Conservation (phyloP, 2,797 vertebrate species). For the Gymnodraco acuticeps region DNA sequence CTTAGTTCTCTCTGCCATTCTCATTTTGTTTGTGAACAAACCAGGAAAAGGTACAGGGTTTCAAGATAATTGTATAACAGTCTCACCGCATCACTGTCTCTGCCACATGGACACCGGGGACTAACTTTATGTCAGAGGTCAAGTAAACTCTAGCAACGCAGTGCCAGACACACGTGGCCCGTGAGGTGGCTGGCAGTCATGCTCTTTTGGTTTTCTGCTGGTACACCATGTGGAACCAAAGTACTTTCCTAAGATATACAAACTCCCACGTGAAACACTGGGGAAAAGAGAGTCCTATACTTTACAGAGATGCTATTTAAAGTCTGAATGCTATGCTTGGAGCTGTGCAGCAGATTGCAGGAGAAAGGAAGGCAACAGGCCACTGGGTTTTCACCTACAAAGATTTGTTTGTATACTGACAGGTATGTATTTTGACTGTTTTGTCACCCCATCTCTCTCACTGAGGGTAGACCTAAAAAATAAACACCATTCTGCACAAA, state of each 20-base stretch:
- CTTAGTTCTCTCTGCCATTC: constrained; percentile 51
- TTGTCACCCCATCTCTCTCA: neutral
- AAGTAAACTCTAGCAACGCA: constrained; percentile 57
- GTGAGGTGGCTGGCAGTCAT: constrained; percentile 20
- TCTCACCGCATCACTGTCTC: constrained; percentile 52
- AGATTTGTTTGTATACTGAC: constrained; percentile 5
- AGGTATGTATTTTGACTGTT: constrained; percentile 13
- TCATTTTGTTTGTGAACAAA: constrained; percentile 51
- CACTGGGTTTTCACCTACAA: constrained; percentile 8
- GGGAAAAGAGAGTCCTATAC: constrained; percentile 24
- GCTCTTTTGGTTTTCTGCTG: constrained; percentile 34
- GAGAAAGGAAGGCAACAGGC: constrained; percentile 11
- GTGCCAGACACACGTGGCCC: constrained; percentile 48
- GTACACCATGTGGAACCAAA: constrained; percentile 25
- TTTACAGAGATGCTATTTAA: constrained; percentile 40
- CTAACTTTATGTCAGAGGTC: constrained; percentile 67
- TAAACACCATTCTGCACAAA: neutral
- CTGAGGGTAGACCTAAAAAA: no score
- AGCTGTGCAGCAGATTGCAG: constrained; percentile 18
- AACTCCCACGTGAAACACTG: constrained; percentile 37
- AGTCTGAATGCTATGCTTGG: constrained; percentile 12
- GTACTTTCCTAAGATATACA: constrained; percentile 53
- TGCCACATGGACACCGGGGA: constrained; percentile 56
- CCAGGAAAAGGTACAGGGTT: constrained; percentile 39
- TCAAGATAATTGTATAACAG: constrained; percentile 49